A percentile compares a stretch with the other conserved stretches of the same genome.
These are phyloP conservation scores for Macropodus opercularis DNA, from an alignment of 2,797 vertebrate species.

Conservation along the genomic window DNA sequence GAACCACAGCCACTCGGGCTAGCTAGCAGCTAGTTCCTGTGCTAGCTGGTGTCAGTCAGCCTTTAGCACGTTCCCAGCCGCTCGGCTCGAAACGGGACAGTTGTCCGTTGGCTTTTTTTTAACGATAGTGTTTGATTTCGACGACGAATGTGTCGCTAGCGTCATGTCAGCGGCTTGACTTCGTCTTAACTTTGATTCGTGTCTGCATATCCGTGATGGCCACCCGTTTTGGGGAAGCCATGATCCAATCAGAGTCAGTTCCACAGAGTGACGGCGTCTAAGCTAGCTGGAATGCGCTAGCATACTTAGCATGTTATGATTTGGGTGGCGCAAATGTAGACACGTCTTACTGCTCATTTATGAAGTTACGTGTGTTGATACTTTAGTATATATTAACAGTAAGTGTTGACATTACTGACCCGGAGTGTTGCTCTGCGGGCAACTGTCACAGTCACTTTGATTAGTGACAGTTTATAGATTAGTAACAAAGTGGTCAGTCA, in stretches of 20 bases:
- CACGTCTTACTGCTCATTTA: not conserved
- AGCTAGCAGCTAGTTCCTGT: slow-evolving; percentile 44
- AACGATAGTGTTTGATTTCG: rapidly evolving
- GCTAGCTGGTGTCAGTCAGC: slow-evolving; percentile 46
- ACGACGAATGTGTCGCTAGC: rapidly evolving
- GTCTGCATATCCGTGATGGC: slow-evolving; percentile 54
- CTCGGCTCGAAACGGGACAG: not conserved
- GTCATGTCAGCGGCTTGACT: slow-evolving; percentile 27
- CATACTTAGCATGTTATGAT: rapidly evolving
- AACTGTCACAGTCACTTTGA: not conserved
- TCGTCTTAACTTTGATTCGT: slow-evolving; percentile 47
- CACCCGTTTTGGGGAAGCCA: slow-evolving; percentile 72
- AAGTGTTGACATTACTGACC: not conserved
- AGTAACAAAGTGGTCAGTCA: not conserved
- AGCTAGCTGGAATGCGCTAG: slow-evolving; percentile 5
- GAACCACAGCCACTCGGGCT: slow-evolving; percentile 7
- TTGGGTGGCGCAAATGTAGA: too few relatives aligned
- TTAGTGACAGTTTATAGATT: too few relatives aligned
- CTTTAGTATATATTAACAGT: not conserved
- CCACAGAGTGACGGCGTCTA: not conserved
- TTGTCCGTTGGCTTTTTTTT: too few relatives aligned
- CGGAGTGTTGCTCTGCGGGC: too few relatives aligned
- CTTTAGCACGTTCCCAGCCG: too few relatives aligned
- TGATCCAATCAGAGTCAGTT: slow-evolving; percentile 72
- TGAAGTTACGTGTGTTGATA: not conserved